A percentile compares a stretch with the other conserved stretches of the same genome.
Conservation (phyloP, 2,797 vertebrate species). For the Hoplostethus atlanticus region DNA sequence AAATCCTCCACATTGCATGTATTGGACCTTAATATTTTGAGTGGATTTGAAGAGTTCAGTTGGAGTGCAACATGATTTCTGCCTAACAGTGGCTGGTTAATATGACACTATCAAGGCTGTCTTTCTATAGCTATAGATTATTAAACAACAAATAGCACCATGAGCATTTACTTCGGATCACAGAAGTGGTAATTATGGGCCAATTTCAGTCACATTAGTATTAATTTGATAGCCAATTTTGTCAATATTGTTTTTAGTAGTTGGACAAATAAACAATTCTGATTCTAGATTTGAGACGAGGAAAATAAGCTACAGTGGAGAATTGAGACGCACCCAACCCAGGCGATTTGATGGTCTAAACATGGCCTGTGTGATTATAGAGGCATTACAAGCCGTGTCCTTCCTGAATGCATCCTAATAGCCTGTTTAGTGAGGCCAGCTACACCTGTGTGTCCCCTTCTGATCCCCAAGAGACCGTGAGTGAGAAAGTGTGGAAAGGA, state of each 20-base stretch:
- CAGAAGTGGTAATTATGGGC: not conserved
- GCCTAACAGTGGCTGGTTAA: too few species aligned
- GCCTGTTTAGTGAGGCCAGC: conserved; percentile 70
- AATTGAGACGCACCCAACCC: conserved; percentile 5
- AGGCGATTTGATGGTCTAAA: conserved; percentile 34
- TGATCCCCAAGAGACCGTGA: conserved; percentile 59
- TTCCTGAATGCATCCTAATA: conserved; percentile 74
- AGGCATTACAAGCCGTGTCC: conserved; percentile 59
- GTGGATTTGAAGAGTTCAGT: too few species aligned
- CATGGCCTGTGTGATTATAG: conserved; percentile 49
- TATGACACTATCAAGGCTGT: too few species aligned
- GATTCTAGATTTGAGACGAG: conserved; percentile 7
- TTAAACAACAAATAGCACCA: not conserved
- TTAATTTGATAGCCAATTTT: too few species aligned
- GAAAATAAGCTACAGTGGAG: not conserved
- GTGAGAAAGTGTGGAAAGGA: conserved; percentile 28
- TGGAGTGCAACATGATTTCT: too few species aligned
- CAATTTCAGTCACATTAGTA: too few species aligned
- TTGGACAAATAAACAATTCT: not conserved
- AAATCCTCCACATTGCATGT: too few species aligned
- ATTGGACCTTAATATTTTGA: too few species aligned
- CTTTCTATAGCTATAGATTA: not conserved
- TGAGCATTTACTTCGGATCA: not conserved
- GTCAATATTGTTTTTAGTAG: not conserved
- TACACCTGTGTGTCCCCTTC: conserved; percentile 53